Evolutionary conservation across 2,888 invertebrate species (phyloP).

Genomic region (Himalopsyche kuldschensis): DNA sequence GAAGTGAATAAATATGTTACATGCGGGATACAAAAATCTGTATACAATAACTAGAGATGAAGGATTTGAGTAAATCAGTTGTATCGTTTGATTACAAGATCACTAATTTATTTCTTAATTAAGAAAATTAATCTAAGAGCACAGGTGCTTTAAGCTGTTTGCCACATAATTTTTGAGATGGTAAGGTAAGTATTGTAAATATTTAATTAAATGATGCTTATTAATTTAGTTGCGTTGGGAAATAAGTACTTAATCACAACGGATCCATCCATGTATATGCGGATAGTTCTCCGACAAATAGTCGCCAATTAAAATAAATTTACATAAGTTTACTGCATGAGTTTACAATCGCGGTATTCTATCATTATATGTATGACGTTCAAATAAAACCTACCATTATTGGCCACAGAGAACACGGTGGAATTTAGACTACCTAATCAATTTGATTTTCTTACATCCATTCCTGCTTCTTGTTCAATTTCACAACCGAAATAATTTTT

Average conservation of each 20-base stretch:
- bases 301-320: constrained; percentile 29
- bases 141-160: too few species aligned
- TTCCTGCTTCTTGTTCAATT: constrained; percentile 13
- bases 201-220: too few species aligned
- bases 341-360: constrained; percentile 9
- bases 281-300: not conserved
- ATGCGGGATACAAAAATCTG: too few species aligned
- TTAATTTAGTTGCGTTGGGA: not conserved
- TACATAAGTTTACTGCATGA: constrained; percentile 19
- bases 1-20: too few species aligned
- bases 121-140: too few species aligned
- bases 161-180: too few species aligned
- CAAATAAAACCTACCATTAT: constrained; percentile 17
- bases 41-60: too few species aligned
- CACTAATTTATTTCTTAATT: too few species aligned
- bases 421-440: constrained; percentile 18
- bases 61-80: too few species aligned
- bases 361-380: not conserved
- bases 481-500: constrained; percentile 32
- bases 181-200: too few species aligned
- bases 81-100: too few species aligned
- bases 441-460: constrained; percentile 14
- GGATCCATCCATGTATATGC: not conserved
- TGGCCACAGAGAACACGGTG: not conserved
- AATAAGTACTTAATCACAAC: not conserved